Conservation (phyloP, 2,113 vertebrate genomes). For the Triplophysa tibetana region DNA sequence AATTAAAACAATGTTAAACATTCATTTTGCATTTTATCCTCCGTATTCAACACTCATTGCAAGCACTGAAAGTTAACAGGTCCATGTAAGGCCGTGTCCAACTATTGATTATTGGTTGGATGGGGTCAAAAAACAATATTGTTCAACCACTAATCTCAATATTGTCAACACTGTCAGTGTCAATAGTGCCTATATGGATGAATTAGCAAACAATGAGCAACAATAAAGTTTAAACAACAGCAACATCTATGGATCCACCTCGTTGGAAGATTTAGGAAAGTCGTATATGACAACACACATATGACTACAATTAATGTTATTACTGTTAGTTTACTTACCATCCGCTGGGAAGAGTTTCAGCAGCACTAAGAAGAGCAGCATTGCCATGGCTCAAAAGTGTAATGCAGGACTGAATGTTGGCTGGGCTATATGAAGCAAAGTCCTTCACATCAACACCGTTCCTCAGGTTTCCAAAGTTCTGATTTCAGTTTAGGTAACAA, state of each 20-base stretch:
- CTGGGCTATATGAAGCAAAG: background rate
- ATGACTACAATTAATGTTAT: background rate
- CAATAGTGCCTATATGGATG: too few relatives aligned
- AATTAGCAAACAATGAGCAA: background rate
- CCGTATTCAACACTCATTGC: too few relatives aligned
- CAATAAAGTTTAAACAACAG: background rate
- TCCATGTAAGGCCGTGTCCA: too few relatives aligned
- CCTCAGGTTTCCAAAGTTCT: constrained; percentile 57
- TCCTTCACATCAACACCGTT: constrained; percentile 33
- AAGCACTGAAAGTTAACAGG: too few relatives aligned
- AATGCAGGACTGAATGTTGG: background rate
- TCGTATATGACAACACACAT: background rate
- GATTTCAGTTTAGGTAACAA: constrained; percentile 55
- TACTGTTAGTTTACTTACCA: constrained; percentile 59
- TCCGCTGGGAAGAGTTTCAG: constrained; percentile 49
- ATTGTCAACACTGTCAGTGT: too few relatives aligned
- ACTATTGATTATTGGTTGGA: too few relatives aligned
- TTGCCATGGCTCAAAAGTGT: constrained; percentile 33
- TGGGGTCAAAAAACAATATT: too few relatives aligned
- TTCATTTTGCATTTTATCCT: too few relatives aligned
- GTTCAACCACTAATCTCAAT: too few relatives aligned
- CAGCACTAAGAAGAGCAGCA: constrained; percentile 47
- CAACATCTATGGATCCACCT: background rate
- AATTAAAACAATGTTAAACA: too few relatives aligned
- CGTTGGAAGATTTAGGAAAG: background rate